A percentile compares a stretch with the other conserved stretches of the same genome.
These are phyloP conservation scores for Myrmophylax atrothorax DNA, from an alignment of 2,113 vertebrate genomes.

Conservation along the genomic window DNA sequence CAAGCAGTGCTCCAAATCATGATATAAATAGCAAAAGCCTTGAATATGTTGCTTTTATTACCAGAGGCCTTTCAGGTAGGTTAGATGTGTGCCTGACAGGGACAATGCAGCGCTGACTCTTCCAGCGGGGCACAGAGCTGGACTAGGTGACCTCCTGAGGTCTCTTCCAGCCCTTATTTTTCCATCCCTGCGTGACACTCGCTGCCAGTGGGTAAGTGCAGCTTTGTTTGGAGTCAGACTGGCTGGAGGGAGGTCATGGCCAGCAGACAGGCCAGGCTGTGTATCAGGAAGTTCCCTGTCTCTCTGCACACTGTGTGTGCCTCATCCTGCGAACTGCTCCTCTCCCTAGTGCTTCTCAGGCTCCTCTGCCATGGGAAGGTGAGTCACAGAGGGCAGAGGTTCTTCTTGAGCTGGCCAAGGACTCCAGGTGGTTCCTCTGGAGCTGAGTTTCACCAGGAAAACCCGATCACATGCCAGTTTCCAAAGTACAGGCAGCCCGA, in stretches of 20 bases:
- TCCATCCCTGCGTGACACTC: neutral
- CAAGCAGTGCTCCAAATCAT: neutral
- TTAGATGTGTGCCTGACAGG: neutral
- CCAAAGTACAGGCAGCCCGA: neutral
- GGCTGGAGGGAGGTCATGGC: slow-evolving; percentile 4
- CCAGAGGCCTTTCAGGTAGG: slow-evolving; percentile 9
- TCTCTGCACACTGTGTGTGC: neutral
- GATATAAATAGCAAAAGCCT: slow-evolving; percentile 4
- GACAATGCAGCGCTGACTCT: neutral
- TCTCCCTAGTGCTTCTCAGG: neutral
- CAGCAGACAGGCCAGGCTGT: neutral
- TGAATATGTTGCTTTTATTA: slow-evolving; percentile 27
- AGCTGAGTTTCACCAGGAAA: neutral
- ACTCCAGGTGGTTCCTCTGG: slow-evolving; percentile 47
- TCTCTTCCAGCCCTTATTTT: slow-evolving; percentile 28
- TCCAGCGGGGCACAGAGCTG: neutral
- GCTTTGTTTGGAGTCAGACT: slow-evolving; percentile 3
- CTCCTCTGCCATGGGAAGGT: neutral
- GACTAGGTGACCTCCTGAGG: neutral
- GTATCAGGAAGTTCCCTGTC: slow-evolving; percentile 28
- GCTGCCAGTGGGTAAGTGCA: neutral
- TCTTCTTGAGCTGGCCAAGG: neutral
- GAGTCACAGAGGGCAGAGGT: slow-evolving; percentile 29
- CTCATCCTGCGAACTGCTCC: neutral
- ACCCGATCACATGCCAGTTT: rapidly evolving